Conservation (phyloP, 1,140 invertebrate species). For the Lordiphosa mommai region DNA sequence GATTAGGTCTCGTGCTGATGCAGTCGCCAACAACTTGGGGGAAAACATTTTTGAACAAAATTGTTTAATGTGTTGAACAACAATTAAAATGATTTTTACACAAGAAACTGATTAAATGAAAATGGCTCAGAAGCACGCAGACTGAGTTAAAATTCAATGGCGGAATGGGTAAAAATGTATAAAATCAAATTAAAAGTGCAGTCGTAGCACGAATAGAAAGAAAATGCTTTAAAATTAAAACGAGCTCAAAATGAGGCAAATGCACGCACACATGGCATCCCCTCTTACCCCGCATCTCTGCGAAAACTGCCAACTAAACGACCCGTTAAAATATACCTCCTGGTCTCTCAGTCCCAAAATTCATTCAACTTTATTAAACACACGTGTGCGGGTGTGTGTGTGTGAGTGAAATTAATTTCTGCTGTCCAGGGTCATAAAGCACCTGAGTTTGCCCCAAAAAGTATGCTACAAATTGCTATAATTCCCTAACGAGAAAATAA, state of each 20-base stretch:
- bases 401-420: slow-evolving; percentile 51
- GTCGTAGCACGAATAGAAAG: slow-evolving; percentile 7
- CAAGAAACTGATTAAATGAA: slow-evolving; percentile 59
- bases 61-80: slow-evolving; percentile 59
- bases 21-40: slow-evolving; percentile 15
- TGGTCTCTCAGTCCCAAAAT: background rate
- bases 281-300: background rate
- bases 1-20: slow-evolving; percentile 26
- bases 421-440: slow-evolving; percentile 16
- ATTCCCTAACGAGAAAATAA: slow-evolving; percentile 52
- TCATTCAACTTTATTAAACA: slow-evolving; percentile 16
- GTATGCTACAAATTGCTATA: slow-evolving; percentile 60
- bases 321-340: slow-evolving; percentile 15
- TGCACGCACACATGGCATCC: slow-evolving; percentile 28
- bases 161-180: slow-evolving; percentile 10
- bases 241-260: slow-evolving; percentile 42
- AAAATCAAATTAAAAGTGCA: slow-evolving; percentile 43
- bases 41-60: slow-evolving; percentile 47
- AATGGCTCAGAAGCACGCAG: slow-evolving; percentile 45
- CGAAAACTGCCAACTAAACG: slow-evolving; percentile 1
- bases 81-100: slow-evolving; percentile 64
- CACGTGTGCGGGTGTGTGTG: slow-evolving; percentile 6
- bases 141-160: background rate
- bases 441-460: slow-evolving; percentile 31
- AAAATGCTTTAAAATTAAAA: slow-evolving; percentile 48